Evolutionary conservation across 2,113 vertebrate species (phyloP).

Genomic region (Otus sunia): DNA sequence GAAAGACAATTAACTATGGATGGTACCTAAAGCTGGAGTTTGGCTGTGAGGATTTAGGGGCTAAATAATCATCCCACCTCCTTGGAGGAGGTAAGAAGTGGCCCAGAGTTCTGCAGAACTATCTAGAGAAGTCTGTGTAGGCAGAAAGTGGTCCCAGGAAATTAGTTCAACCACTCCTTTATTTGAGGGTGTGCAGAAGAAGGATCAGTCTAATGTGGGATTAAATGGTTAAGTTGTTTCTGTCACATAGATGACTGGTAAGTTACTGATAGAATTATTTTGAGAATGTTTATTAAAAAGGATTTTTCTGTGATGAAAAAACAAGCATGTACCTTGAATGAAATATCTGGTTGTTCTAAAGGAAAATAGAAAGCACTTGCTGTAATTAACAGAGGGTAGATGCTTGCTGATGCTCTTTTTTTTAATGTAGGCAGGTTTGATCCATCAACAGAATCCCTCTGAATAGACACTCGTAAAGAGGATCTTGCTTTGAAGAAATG

Average conservation of each 20-base stretch:
- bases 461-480: not conserved
- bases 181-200: not conserved
- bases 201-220: not conserved
- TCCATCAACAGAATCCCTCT: not conserved
- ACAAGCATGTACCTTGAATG: rapidly evolving
- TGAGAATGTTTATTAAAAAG: not conserved
- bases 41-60: not conserved
- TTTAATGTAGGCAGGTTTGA: not conserved
- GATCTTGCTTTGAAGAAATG: not conserved
- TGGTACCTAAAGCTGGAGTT: not conserved
- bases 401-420: not conserved
- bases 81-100: not conserved
- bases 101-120: not conserved
- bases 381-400: not conserved
- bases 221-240: not conserved
- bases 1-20: not conserved
- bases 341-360: not conserved
- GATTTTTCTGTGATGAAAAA: not conserved
- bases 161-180: not conserved
- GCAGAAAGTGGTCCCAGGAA: not conserved
- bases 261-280: not conserved
- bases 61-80: not conserved
- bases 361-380: not conserved
- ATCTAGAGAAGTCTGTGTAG: not conserved
- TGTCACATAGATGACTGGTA: not conserved